A percentile compares a stretch with the other conserved stretches of the same genome.
Conservation (phyloP, 2,113 vertebrate genomes). For the Proterorhinus semilunaris region DNA sequence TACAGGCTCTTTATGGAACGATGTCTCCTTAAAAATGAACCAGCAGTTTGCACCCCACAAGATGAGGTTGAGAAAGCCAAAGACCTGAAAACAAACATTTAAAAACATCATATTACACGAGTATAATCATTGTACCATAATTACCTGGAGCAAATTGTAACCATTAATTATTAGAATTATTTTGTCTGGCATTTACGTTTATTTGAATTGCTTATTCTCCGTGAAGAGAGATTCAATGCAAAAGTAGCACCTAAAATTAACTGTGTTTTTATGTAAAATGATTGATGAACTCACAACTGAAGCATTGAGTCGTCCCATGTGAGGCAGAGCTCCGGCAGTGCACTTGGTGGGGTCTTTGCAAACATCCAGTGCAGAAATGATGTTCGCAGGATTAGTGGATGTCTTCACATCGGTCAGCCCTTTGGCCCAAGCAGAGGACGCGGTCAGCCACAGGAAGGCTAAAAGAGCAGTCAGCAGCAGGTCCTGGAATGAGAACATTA, state of each 20-base stretch:
- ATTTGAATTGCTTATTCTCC: too few species aligned
- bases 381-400: conserved; percentile 74
- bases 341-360: conserved; percentile 71
- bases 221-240: neutral
- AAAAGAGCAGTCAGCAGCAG: conserved; percentile 85
- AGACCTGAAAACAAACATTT: conserved; percentile 75
- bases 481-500: conserved; percentile 75
- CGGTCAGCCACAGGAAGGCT: conserved; percentile 89
- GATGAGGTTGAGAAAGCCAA: conserved; percentile 92
- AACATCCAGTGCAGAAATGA: conserved; percentile 53
- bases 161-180: neutral
- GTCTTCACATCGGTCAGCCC: conserved; percentile 86
- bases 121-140: neutral
- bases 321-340: conserved; percentile 73
- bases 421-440: conserved; percentile 92
- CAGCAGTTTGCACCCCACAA: conserved; percentile 95
- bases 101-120: neutral
- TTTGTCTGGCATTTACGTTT: too few species aligned
- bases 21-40: conserved; percentile 95
- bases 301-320: conserved; percentile 88
- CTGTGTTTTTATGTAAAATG: neutral
- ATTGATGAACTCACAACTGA: conserved; percentile 85
- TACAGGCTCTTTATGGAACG: conserved; percentile 79
- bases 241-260: neutral
- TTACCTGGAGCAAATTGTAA: neutral